These are phyloP conservation scores for Sphaerodactylus townsendi DNA, from an alignment of 2,113 vertebrate genomes.

Conservation along the genomic window DNA sequence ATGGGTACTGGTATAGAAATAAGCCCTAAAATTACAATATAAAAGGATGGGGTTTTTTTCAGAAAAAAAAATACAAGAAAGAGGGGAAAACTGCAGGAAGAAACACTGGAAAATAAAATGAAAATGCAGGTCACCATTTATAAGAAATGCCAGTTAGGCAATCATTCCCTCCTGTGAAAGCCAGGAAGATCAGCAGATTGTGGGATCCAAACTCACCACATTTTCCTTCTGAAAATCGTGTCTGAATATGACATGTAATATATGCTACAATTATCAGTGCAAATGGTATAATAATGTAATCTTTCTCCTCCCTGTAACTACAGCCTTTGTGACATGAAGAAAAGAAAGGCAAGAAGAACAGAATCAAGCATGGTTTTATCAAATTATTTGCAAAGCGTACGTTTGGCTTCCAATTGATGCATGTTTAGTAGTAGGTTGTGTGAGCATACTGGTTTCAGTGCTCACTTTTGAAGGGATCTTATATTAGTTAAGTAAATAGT, in stretches of 20 bases:
- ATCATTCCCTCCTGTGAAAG: no score
- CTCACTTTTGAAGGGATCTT: no score
- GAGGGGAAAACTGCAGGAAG: neutral
- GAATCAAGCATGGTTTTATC: neutral
- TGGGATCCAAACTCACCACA: no score
- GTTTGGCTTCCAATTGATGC: neutral
- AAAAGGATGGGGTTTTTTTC: no score
- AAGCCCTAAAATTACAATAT: no score
- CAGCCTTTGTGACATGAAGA: no score
- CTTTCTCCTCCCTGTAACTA: neutral
- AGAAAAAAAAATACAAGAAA: no score
- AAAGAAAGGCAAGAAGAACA: no score
- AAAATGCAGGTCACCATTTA: neutral
- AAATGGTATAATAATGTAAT: neutral
- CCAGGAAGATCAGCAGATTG: no score
- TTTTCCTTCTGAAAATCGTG: slow-evolving; percentile 38
- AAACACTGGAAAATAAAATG: neutral
- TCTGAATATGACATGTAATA: slow-evolving; percentile 11
- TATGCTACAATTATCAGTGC: neutral
- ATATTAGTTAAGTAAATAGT: no score
- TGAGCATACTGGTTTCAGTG: no score
- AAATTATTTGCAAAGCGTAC: neutral
- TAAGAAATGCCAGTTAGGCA: neutral
- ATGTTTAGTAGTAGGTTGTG: neutral
- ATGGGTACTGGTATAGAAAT: no score